Evolutionary conservation across 2,113 vertebrate species (phyloP).

Genomic region (Buteo buteo): DNA sequence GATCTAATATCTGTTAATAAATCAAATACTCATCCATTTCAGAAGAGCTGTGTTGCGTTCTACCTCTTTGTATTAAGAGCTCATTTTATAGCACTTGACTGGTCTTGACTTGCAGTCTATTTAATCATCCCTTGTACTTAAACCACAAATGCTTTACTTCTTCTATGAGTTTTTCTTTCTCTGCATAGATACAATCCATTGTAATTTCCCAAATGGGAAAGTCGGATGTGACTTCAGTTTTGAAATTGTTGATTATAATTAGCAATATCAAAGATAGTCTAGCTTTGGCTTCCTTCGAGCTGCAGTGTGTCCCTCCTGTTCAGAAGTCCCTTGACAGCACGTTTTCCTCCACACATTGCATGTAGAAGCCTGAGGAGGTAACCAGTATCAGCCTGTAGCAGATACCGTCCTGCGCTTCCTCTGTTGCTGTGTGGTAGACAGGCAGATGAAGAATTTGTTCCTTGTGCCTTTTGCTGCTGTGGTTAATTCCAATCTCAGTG

Average conservation of each 20-base stretch:
- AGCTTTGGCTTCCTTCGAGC: background rate
- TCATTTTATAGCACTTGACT: background rate
- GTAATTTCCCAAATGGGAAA: background rate
- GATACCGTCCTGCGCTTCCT: background rate
- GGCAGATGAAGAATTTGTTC: background rate
- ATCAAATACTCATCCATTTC: background rate
- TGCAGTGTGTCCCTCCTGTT: background rate
- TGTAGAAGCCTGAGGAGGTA: background rate
- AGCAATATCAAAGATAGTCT: background rate
- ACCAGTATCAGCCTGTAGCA: background rate
- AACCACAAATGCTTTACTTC: background rate
- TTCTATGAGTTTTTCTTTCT: background rate
- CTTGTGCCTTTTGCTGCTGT: background rate
- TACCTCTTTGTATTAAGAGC: background rate
- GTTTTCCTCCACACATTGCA: background rate
- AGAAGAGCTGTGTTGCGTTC: background rate
- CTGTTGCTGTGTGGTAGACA: background rate
- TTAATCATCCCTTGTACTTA: background rate
- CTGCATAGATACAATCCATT: background rate
- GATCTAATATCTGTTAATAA: background rate
- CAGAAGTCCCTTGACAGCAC: background rate
- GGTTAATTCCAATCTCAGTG: background rate
- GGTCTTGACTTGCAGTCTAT: background rate
- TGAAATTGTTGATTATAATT: background rate
- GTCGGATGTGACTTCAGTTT: background rate